Percentiles rank a stretch among this genome's conserved stretches.
Evolutionary conservation across 2,888 invertebrate genomes (phyloP).

Genomic region (Ochlodes sylvanus): DNA sequence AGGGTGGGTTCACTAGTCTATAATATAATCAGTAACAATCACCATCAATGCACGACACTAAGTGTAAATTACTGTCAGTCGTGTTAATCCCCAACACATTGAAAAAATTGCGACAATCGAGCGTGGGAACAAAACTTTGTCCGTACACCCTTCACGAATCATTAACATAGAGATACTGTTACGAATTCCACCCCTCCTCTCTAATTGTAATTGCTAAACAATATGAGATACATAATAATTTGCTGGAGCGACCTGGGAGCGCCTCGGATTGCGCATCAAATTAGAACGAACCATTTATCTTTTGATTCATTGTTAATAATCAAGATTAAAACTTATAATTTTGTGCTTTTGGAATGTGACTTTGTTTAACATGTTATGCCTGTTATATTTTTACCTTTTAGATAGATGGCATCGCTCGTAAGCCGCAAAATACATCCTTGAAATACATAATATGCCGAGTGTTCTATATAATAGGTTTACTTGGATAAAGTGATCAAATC

Average conservation of each 20-base stretch:
- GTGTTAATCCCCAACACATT: conserved; percentile 40
- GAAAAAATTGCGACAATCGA: conserved; percentile 52
- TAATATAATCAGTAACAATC: conserved; percentile 7
- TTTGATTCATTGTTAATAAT: conserved; percentile 25
- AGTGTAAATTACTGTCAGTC: conserved; percentile 44
- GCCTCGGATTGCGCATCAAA: conserved; percentile 34
- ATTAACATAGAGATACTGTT: conserved; percentile 54
- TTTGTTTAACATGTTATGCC: too few species aligned
- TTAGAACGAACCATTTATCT: conserved; percentile 34
- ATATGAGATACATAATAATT: conserved; percentile 52
- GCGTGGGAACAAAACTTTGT: conserved; percentile 66
- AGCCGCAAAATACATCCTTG: too few species aligned
- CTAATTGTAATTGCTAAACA: conserved; percentile 66
- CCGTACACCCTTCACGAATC: conserved; percentile 51
- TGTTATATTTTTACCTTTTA: too few species aligned
- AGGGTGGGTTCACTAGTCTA: too few species aligned
- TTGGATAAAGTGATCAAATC: too few species aligned
- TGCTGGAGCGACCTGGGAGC: conserved; percentile 41
- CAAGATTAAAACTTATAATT: neutral
- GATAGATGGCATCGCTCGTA: too few species aligned
- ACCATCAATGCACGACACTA: conserved; percentile 11
- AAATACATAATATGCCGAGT: too few species aligned
- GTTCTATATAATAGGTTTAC: too few species aligned
- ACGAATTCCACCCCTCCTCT: conserved; percentile 46
- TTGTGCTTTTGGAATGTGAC: neutral